Evolutionary conservation across 2,113 vertebrate genomes (phyloP).

Genomic region (Tricholaema leucomelas): DNA sequence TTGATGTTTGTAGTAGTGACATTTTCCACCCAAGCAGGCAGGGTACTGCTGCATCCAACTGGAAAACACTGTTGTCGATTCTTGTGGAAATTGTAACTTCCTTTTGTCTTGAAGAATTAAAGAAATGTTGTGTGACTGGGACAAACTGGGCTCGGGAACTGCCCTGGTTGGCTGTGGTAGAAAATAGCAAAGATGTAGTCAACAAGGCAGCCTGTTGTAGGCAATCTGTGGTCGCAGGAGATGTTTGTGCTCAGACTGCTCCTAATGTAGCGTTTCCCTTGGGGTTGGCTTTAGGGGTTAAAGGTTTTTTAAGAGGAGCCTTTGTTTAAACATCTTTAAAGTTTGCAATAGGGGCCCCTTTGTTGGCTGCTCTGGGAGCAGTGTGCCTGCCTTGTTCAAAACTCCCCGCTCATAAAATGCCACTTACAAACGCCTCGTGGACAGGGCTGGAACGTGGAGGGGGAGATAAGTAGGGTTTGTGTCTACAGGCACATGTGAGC

Average conservation of each 20-base stretch:
- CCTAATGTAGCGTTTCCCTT: slow-evolving; percentile 30
- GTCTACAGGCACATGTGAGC: background rate
- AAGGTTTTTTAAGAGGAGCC: slow-evolving; percentile 61
- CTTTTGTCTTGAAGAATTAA: background rate
- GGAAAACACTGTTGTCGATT: background rate
- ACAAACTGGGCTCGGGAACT: background rate
- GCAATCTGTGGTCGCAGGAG: background rate
- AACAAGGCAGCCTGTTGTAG: slow-evolving; percentile 3
- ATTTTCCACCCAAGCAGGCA: background rate
- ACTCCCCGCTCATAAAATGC: slow-evolving; percentile 21
- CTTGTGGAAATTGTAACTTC: background rate
- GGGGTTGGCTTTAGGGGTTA: slow-evolving; percentile 60
- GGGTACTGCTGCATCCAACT: background rate
- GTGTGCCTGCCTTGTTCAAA: slow-evolving; percentile 34
- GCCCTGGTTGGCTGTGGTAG: fast-evolving
- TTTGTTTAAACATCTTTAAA: slow-evolving; percentile 60
- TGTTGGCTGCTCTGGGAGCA: slow-evolving; percentile 10
- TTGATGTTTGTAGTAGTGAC: background rate
- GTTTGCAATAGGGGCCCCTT: slow-evolving; percentile 62
- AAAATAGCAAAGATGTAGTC: background rate
- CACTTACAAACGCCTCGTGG: slow-evolving; percentile 11
- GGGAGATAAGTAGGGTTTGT: background rate
- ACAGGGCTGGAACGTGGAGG: background rate
- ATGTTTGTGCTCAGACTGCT: slow-evolving; percentile 21
- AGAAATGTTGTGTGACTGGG: background rate